Evolutionary conservation across 2,888 invertebrate genomes (phyloP).

Genomic region (Acleris emargana): DNA sequence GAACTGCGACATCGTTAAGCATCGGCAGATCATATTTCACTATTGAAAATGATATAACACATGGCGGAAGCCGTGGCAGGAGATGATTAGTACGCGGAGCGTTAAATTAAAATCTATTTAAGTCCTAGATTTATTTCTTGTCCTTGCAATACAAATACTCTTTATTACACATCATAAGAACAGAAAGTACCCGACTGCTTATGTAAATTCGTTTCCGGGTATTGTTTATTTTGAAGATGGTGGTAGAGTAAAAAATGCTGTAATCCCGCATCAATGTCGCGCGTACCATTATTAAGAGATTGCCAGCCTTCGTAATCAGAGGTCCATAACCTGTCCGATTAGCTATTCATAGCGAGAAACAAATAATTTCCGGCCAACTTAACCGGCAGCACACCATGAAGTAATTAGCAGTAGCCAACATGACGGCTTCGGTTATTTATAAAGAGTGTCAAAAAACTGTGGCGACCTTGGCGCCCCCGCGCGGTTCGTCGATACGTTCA

Average conservation of each 20-base stretch:
- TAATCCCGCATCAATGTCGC: not conserved
- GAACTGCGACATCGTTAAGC: constrained; percentile 54
- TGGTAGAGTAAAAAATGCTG: not conserved
- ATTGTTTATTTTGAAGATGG: too few relatives aligned
- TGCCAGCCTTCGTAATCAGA: constrained; percentile 46
- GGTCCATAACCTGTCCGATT: constrained; percentile 68
- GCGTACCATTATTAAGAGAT: constrained; percentile 16
- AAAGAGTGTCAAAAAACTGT: constrained; percentile 80
- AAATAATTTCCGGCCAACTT: constrained; percentile 75
- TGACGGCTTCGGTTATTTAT: constrained; percentile 71
- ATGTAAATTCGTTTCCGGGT: too few relatives aligned
- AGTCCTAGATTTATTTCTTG: too few relatives aligned
- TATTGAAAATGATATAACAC: constrained; percentile 51
- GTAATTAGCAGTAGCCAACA: constrained; percentile 59
- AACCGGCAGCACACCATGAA: constrained; percentile 56
- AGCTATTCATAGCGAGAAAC: constrained; percentile 71
- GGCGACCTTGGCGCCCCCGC: constrained; percentile 81
- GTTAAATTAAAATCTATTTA: too few relatives aligned
- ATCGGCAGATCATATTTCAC: constrained; percentile 69
- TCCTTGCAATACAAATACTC: too few relatives aligned
- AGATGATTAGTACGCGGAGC: constrained; percentile 1
- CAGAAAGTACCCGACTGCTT: too few relatives aligned
- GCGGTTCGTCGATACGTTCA: constrained; percentile 76
- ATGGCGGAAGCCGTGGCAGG: constrained; percentile 35
- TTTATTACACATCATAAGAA: too few relatives aligned